Conservation (phyloP, 1,140 invertebrate genomes). For the Monochamus saltuarius region DNA sequence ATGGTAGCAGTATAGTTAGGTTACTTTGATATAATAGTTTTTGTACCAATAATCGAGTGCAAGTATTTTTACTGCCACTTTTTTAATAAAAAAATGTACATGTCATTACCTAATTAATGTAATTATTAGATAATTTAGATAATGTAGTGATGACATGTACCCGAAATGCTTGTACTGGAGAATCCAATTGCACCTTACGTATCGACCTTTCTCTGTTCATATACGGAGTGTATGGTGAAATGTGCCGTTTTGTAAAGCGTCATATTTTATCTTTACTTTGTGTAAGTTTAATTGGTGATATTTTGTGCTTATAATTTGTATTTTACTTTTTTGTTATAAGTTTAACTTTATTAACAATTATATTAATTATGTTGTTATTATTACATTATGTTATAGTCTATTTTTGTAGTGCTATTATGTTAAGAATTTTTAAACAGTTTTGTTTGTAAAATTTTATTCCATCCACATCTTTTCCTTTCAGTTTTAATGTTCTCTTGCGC, state of each 20-base stretch:
- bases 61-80: slow-evolving; percentile 23
- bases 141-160: slow-evolving; percentile 11
- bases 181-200: slow-evolving; percentile 9
- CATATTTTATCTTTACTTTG: slow-evolving; percentile 12
- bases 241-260: not conserved
- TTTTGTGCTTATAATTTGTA: slow-evolving; percentile 34
- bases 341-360: slow-evolving; percentile 29
- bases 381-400: slow-evolving; percentile 42
- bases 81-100: slow-evolving; percentile 11
- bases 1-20: slow-evolving; percentile 25
- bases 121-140: slow-evolving; percentile 11
- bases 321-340: slow-evolving; percentile 26
- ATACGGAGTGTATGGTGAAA: slow-evolving; percentile 13
- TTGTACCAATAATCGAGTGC: slow-evolving; percentile 17
- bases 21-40: slow-evolving; percentile 15
- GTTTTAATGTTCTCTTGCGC: slow-evolving; percentile 18
- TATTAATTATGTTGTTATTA: slow-evolving; percentile 33
- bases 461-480: slow-evolving; percentile 20
- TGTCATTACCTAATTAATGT: slow-evolving; percentile 6
- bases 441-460: slow-evolving; percentile 40
- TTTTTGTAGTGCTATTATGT: slow-evolving; percentile 37
- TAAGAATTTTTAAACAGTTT: slow-evolving; percentile 35
- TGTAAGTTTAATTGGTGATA: slow-evolving; percentile 31
- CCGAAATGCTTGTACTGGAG: slow-evolving; percentile 12
- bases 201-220: slow-evolving; percentile 10